Evolutionary conservation across 2,797 vertebrate species (phyloP), one percentile per base, ranked within the genome.

Genomic region (Dermochelys coriacea): DNA sequence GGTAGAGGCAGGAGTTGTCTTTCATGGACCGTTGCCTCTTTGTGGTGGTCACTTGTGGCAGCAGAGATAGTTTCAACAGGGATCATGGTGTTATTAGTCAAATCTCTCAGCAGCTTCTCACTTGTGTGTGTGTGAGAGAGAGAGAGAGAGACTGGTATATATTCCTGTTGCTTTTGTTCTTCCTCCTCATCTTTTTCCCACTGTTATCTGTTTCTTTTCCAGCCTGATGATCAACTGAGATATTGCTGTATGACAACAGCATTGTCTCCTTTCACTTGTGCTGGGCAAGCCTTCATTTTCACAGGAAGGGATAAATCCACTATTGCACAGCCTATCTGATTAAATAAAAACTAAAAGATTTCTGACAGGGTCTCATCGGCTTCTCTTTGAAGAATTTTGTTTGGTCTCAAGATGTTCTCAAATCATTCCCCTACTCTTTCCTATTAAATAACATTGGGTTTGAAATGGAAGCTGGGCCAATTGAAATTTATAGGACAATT

Each of bases 361-460:
- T 6, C 80, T 2, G 1, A 37, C 16, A 29, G 4, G 0, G 0
- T 7, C 2, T 47, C 19, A 88, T 3, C 6, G 27, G 78, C 50
- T 84, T 51, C 82, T 52, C 64, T 80, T 77, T 77, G 19, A 88
- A 87, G 57, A 45, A 77, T 87, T 86, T 87, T 85, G 0, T 25
- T 74, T 55, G 2, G 4, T 86, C 5, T 84, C 50, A 34, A 87
- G 18, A 27, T 19, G 86, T 5, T 1, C 0, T 52, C 41, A 54
- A 0, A 0, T n/a, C 86, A 75, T 74, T 86, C 7, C 4, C 1
- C 0, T 0, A 49, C 3, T 45, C 34, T 55, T 68, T 82, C 37
- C 37, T 2, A n/a, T 21, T 92, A 81, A 50, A 47, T 75, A 52
- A 16, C 50, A 54, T 23, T 16, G 8, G 45, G 2, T 54, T 77